These are phyloP conservation scores for Botia kubotai DNA, from an alignment of 2,797 vertebrate species.

Conservation along the genomic window DNA sequence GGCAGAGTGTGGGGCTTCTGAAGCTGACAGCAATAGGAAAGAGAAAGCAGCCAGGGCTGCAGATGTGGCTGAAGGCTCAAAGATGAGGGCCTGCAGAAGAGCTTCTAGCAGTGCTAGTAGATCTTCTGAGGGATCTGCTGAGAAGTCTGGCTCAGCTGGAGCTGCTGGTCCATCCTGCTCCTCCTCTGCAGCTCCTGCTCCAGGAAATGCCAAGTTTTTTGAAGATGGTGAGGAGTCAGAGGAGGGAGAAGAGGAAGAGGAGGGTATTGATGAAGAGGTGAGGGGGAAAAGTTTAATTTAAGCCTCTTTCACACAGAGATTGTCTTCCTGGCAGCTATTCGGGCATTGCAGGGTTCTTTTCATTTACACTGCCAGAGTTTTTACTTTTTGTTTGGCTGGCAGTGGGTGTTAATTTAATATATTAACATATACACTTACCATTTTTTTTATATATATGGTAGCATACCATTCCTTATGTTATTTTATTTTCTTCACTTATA, in stretches of 20 bases:
- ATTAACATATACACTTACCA: too few species aligned
- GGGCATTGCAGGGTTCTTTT: too few species aligned
- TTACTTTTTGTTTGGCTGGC: too few species aligned
- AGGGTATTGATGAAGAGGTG: slow-evolving; percentile 82
- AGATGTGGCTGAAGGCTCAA: slow-evolving; percentile 64
- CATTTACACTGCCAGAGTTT: too few species aligned
- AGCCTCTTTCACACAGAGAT: too few species aligned
- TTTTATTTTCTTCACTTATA: too few species aligned
- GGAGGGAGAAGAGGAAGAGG: slow-evolving; percentile 88
- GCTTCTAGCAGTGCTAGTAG: slow-evolving; percentile 32
- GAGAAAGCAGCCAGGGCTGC: slow-evolving; percentile 64
- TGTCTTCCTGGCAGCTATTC: too few species aligned
- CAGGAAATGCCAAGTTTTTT: slow-evolving; percentile 91
- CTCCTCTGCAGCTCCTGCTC: slow-evolving; percentile 83
- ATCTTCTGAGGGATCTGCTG: slow-evolving; percentile 65
- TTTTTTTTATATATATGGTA: too few species aligned
- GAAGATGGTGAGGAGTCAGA: slow-evolving; percentile 98
- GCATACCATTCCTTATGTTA: too few species aligned
- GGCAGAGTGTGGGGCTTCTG: slow-evolving; percentile 76
- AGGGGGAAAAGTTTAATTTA: slow-evolving; percentile 17
- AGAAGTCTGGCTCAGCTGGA: slow-evolving; percentile 81
- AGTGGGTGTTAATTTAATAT: too few species aligned
- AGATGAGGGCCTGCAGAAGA: slow-evolving; percentile 77
- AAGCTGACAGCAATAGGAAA: slow-evolving; percentile 82
- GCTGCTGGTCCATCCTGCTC: slow-evolving; percentile 97